Evolutionary conservation across 2,888 invertebrate species (phyloP).

Genomic region (Acleris sparsana): DNA sequence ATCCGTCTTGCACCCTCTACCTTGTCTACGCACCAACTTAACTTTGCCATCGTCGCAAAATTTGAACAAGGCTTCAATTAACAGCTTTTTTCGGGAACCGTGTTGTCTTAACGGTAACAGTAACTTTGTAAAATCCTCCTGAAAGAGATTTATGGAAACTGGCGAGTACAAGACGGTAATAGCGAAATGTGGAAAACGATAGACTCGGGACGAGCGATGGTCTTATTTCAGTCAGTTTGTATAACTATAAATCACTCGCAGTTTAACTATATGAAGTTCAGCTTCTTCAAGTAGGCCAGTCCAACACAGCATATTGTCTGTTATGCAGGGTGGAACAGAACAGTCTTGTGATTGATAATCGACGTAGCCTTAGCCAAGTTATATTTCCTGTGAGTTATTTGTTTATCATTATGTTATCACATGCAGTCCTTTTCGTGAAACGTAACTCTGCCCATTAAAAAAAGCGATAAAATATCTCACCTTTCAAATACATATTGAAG

Average conservation of each 20-base stretch:
- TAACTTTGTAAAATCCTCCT: conserved; percentile 17
- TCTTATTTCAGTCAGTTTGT: background rate
- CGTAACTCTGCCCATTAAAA: too few species aligned
- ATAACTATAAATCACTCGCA: conserved; percentile 18
- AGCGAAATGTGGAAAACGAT: conserved; percentile 24
- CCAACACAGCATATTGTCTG: background rate
- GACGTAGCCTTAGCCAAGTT: too few species aligned
- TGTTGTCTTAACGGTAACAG: conserved; percentile 1
- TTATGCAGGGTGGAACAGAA: too few species aligned
- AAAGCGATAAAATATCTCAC: too few species aligned
- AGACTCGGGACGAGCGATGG: conserved; percentile 11
- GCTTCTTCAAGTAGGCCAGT: background rate
- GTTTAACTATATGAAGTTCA: background rate
- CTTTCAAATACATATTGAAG: too few species aligned
- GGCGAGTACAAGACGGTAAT: conserved; percentile 14
- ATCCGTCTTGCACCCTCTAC: conserved; percentile 33
- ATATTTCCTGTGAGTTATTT: too few species aligned
- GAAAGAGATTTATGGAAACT: conserved; percentile 32
- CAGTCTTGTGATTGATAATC: too few species aligned
- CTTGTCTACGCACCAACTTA: conserved; percentile 17
- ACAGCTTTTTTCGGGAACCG: background rate
- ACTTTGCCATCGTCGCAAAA: conserved; percentile 2
- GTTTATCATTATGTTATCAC: too few species aligned
- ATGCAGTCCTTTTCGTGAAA: too few species aligned
- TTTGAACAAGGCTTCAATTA: conserved; percentile 2